phyloP scores from a whole-genome alignment of 2,113 vertebrate genomes.

The Hypocryptadius cinnamomeus region DNA sequence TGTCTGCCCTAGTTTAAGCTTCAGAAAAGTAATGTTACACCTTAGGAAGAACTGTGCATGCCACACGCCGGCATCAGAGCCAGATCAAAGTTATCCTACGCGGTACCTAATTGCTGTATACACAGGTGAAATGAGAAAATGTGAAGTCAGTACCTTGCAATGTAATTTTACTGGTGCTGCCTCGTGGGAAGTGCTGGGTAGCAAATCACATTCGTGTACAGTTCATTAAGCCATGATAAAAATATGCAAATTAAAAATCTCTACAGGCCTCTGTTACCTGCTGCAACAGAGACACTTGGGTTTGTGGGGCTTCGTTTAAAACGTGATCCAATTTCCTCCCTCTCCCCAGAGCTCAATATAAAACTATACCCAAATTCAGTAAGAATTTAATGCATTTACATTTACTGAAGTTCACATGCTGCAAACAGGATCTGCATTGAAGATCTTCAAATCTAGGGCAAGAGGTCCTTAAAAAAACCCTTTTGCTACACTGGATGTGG shows the following conservation, averaged over 20 bases:
- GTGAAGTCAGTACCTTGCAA: slow-evolving; percentile 8
- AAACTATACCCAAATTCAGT: slow-evolving; percentile 18
- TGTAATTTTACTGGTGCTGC: not conserved
- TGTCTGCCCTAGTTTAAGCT: not conserved
- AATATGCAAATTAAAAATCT: not conserved
- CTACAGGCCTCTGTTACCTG: not conserved
- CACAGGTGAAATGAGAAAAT: not conserved
- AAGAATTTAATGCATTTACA: slow-evolving; percentile 4
- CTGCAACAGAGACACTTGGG: not conserved
- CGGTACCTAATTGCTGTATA: not conserved
- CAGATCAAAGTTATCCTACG: not conserved
- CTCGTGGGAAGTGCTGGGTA: not conserved
- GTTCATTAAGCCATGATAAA: slow-evolving; percentile 14
- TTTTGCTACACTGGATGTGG: not conserved
- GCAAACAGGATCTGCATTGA: not conserved
- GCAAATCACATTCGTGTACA: slow-evolving; percentile 12
- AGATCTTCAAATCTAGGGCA: not conserved
- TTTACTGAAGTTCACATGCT: not conserved
- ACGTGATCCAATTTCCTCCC: not conserved
- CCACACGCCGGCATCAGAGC: not conserved
- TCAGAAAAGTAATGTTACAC: not conserved
- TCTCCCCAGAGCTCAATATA: not conserved
- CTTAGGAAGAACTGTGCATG: slow-evolving; percentile 24
- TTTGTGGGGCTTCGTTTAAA: not conserved
- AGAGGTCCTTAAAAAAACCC: not conserved